Base-by-base conservation (phyloP, 2,113 vertebrate species). In the Notarius lentiginosus region DNA sequence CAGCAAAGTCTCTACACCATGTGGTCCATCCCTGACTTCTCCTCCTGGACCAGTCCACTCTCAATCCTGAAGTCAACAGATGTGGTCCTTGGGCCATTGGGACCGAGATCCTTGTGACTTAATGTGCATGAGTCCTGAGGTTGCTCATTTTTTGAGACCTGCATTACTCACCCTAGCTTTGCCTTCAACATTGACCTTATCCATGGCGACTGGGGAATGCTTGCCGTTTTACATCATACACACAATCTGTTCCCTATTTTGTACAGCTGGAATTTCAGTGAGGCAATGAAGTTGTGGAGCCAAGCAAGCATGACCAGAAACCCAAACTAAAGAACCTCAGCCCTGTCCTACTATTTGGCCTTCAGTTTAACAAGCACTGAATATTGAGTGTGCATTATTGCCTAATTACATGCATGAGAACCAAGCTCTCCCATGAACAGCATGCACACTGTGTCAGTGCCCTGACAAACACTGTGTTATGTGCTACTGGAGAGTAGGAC, bases 201-300 rank as follows among this genome's bases (percentile, higher is more conserved):
- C 89, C 90, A 91, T 90, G 83, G 90, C 14, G 61, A 91, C 85
- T 12, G 47, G 41, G 88, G 89, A 90, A 91, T 91, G 90, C 83
- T 89, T 90, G 88, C 72, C 63, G 68, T 86, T 91, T 88, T 90
- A 89, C 90, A 90, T 91, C 90, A 91, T 89, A 79, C 79, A 83
- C 87, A 88, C 83, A 91, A 91, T 90, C 90, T 91, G 90, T 88
- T 91, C 87, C 75, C 56, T 70, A 91, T 91, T 91, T 91, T 80
- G 87, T 90, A 87, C 90, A 88, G 89, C 90, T 91, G 89, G 86
- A 91, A 91, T 88, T 87, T 79, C 60, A 87, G 81, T 90, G 89
- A 88, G 84, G 89, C 89, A 88, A 90, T 88, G 77, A 79, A 68
- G 83, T 61, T 90, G 51, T 82, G 65, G 47, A 89, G 86, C 88